These are phyloP conservation scores for Mesorhabditis belari DNA, from an alignment of 2,888 invertebrate genomes.

Conservation along the genomic window DNA sequence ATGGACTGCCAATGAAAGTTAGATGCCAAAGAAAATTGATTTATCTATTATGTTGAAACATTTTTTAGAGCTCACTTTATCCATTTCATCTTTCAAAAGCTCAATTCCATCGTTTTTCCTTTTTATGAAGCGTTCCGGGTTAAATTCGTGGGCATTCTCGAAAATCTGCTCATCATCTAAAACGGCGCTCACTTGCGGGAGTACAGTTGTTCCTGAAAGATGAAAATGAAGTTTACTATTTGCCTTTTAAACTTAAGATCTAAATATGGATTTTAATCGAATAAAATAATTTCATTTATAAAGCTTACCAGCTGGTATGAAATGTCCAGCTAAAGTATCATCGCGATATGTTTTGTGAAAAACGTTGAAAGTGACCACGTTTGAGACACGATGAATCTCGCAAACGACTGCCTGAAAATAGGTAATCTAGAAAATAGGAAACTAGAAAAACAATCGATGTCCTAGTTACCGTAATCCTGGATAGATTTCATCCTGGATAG, in stretches of 20 bases:
- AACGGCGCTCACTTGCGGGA: background rate
- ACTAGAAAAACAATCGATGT: too few relatives aligned
- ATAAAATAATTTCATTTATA: background rate
- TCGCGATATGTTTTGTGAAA: conserved; percentile 3
- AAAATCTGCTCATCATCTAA: background rate
- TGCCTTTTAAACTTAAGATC: background rate
- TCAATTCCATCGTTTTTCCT: background rate
- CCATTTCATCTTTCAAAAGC: background rate
- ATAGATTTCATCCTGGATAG: too few relatives aligned
- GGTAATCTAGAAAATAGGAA: too few relatives aligned
- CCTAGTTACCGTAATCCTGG: too few relatives aligned
- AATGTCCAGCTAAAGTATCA: background rate
- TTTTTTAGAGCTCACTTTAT: background rate
- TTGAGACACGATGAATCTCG: conserved; percentile 2
- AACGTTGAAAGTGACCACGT: conserved; percentile 8
- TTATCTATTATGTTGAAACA: background rate
- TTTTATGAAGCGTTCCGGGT: background rate
- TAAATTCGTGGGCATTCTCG: background rate
- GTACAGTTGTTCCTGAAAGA: background rate
- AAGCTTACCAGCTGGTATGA: conserved; percentile 5
- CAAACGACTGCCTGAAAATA: background rate
- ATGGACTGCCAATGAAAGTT: background rate
- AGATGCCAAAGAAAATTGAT: background rate
- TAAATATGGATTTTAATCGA: background rate
- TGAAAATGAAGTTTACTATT: background rate